Percentiles rank a stretch among this genome's conserved stretches.
Evolutionary conservation across 2,797 vertebrate species (phyloP).

Genomic region (Poeciliopsis turneri): DNA sequence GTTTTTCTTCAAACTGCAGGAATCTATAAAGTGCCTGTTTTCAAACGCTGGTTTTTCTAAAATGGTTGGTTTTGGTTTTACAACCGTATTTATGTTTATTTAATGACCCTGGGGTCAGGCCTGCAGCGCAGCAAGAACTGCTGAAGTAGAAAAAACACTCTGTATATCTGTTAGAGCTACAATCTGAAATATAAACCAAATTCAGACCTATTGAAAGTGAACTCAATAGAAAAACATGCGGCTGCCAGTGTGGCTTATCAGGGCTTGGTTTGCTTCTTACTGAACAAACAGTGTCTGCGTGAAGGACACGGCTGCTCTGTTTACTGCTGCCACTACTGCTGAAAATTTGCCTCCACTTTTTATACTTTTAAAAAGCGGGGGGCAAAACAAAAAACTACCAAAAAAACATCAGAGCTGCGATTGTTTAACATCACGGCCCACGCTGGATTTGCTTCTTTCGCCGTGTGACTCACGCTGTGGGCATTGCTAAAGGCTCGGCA

Average conservation of each 20-base stretch:
- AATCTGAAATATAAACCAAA: neutral
- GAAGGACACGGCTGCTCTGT: neutral
- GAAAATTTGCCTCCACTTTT: neutral
- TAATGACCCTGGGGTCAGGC: neutral
- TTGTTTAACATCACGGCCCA: neutral
- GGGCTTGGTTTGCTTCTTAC: neutral
- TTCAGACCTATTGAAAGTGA: neutral
- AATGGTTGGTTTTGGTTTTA: conserved; percentile 1
- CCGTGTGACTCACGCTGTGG: neutral
- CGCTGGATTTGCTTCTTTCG: neutral
- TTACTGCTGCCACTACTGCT: neutral
- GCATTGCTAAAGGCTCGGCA: neutral
- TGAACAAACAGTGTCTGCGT: neutral
- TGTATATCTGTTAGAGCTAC: neutral
- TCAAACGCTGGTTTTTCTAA: neutral
- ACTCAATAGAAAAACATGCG: neutral
- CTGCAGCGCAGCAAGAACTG: neutral
- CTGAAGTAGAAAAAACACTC: neutral
- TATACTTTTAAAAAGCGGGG: neutral
- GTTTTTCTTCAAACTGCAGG: neutral
- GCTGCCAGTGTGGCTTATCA: neutral
- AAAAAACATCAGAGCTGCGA: neutral
- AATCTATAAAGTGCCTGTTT: neutral
- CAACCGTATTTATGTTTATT: conserved; percentile 4
- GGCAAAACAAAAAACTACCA: neutral